phyloP scores from a whole-genome alignment of 2,113 vertebrate genomes.

The Coregonus clupeaformis region DNA sequence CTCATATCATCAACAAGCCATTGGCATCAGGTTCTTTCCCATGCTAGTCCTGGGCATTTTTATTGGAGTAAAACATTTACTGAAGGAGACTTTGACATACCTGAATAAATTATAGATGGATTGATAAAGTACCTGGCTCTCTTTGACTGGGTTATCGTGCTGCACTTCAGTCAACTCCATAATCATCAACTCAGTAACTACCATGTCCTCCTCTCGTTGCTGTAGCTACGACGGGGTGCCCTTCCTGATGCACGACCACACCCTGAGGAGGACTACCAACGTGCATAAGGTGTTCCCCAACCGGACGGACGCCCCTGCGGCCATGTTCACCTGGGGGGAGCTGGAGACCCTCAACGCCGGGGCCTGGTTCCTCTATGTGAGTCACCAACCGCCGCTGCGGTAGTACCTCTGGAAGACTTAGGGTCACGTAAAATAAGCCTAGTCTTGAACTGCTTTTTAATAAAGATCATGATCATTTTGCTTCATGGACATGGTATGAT shows the following conservation, averaged over 20 bases:
- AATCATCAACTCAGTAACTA: not conserved
- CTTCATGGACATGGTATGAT: no score
- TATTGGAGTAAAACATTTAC: no score
- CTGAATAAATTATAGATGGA: not conserved
- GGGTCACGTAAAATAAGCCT: not conserved
- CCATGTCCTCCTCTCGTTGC: conserved; percentile 3
- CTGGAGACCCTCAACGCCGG: conserved; percentile 84
- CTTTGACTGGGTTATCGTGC: not conserved
- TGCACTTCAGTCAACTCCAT: not conserved
- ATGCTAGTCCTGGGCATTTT: no score
- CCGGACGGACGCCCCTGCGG: conserved; percentile 40
- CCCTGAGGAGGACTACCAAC: conserved; percentile 85
- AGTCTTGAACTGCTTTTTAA: no score
- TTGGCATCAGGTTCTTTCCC: no score
- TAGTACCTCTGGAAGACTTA: not conserved
- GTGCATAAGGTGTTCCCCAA: conserved; percentile 75
- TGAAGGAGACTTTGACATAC: no score
- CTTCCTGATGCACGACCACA: conserved; percentile 91
- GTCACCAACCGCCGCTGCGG: conserved; percentile 2
- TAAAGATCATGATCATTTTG: not conserved
- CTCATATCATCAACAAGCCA: no score
- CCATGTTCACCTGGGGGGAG: conserved; percentile 77
- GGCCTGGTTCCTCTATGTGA: conserved; percentile 83
- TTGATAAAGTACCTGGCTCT: not conserved
- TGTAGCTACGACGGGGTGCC: conserved; percentile 82